These are phyloP conservation scores for Drosophila auraria DNA, from an alignment of 1,140 invertebrate species.

Conservation along the genomic window DNA sequence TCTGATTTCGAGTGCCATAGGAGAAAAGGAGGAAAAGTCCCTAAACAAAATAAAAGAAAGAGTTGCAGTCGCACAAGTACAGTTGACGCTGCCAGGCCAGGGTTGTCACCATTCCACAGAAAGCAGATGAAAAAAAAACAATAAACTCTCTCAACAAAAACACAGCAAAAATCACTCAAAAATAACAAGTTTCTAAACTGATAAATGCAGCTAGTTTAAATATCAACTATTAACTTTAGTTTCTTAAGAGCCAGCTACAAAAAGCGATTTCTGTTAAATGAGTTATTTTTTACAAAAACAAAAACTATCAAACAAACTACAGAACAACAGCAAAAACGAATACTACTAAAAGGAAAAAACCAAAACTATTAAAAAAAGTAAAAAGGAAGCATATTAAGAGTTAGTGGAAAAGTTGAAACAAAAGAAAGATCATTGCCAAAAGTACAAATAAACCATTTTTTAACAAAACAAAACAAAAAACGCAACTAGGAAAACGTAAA, in stretches of 20 bases:
- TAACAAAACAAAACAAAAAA: constrained; percentile 42
- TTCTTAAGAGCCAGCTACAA: constrained; percentile 50
- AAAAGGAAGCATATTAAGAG: constrained; percentile 44
- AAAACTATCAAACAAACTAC: constrained; percentile 58
- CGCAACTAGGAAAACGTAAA: constrained; percentile 75
- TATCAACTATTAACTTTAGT: constrained; percentile 64
- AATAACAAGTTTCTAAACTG: constrained; percentile 52
- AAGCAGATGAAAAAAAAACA: constrained; percentile 10
- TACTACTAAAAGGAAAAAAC: constrained; percentile 60
- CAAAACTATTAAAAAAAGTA: constrained; percentile 56
- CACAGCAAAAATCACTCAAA: constrained; percentile 51
- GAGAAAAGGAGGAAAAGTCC: constrained; percentile 15
- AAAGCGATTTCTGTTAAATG: constrained; percentile 69
- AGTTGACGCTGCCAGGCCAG: constrained; percentile 50
- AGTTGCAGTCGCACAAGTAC: constrained; percentile 37
- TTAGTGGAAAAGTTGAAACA: constrained; percentile 49
- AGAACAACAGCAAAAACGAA: constrained; percentile 55
- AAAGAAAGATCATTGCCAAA: constrained; percentile 81
- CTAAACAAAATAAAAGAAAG: neutral
- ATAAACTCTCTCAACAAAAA: constrained; percentile 29
- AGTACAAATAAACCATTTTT: constrained; percentile 84
- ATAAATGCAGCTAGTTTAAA: constrained; percentile 62
- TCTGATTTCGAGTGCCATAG: constrained; percentile 79
- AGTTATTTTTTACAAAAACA: constrained; percentile 62
- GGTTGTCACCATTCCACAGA: constrained; percentile 53